These are phyloP conservation scores for Sapayoa aenigma DNA, from an alignment of 2,113 vertebrate species.

Conservation along the genomic window DNA sequence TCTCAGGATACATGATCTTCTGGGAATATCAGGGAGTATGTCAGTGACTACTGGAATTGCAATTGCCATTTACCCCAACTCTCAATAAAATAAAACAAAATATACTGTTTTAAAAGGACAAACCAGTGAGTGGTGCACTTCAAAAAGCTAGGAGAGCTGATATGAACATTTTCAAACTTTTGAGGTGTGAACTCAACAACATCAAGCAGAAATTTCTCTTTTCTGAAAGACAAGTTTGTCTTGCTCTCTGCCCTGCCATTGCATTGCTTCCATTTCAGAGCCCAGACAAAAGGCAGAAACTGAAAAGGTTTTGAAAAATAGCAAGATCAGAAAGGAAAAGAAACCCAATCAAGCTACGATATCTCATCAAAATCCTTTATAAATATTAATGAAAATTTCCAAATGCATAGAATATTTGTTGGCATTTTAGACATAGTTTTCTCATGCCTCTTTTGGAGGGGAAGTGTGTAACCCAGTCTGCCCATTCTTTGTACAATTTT, in stretches of 20 bases:
- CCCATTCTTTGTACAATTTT: not conserved
- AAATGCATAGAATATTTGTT: not conserved
- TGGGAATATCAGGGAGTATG: not conserved
- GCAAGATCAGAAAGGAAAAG: not conserved
- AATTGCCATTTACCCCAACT: not conserved
- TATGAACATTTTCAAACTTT: not conserved
- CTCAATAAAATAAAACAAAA: not conserved
- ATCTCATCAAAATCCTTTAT: not conserved
- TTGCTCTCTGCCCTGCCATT: not conserved
- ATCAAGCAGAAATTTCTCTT: fast-evolving
- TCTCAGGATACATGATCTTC: not conserved
- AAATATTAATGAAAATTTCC: not conserved
- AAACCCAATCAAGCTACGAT: fast-evolving
- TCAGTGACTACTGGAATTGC: not conserved
- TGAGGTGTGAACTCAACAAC: not conserved
- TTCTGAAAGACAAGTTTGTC: not conserved
- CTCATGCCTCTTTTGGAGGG: not conserved
- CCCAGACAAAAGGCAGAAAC: not conserved
- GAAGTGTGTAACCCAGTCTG: not conserved
- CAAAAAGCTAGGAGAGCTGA: not conserved
- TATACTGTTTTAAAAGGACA: not conserved
- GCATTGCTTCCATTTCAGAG: not conserved
- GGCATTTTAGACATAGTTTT: not conserved
- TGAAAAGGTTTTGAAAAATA: not conserved
- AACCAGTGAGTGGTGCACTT: not conserved